A percentile compares a stretch with the other conserved stretches of the same genome.
Conservation (phyloP, 1,140 invertebrate genomes). For the Drosophila kikkawai region DNA sequence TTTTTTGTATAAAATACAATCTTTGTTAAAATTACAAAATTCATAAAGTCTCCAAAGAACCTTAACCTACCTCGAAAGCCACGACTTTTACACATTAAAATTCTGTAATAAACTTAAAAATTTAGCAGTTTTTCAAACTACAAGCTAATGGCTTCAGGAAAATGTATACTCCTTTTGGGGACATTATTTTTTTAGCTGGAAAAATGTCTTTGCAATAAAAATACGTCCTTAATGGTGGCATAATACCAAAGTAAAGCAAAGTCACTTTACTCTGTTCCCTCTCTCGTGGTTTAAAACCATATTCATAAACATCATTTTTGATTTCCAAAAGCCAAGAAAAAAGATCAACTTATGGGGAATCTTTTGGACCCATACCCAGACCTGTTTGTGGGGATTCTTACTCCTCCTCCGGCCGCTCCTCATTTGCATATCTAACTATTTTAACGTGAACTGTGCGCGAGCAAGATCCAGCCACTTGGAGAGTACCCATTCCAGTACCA, state of each 20-base stretch:
- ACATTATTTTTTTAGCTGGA: not conserved
- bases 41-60: not conserved
- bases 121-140: not conserved
- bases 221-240: constrained; percentile 1
- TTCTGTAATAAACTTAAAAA: not conserved
- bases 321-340: constrained; percentile 16
- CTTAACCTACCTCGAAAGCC: not conserved
- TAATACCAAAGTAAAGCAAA: not conserved
- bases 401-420: constrained; percentile 14
- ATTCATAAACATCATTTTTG: constrained; percentile 44
- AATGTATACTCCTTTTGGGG: not conserved
- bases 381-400: constrained; percentile 12
- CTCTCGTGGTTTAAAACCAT: constrained; percentile 7
- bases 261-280: not conserved
- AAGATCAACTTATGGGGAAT: constrained; percentile 12
- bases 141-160: not conserved
- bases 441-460: constrained; percentile 42
- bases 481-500: not conserved
- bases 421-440: constrained; percentile 76
- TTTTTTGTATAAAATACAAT: not conserved
- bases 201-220: constrained; percentile 7
- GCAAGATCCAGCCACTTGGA: not conserved
- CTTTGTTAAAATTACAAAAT: not conserved
- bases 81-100: not conserved
- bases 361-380: not conserved